A percentile compares a stretch with the other conserved stretches of the same genome.
phyloP scores from a whole-genome alignment of 2,113 vertebrate genomes.

The Leucopsar rothschildi region DNA sequence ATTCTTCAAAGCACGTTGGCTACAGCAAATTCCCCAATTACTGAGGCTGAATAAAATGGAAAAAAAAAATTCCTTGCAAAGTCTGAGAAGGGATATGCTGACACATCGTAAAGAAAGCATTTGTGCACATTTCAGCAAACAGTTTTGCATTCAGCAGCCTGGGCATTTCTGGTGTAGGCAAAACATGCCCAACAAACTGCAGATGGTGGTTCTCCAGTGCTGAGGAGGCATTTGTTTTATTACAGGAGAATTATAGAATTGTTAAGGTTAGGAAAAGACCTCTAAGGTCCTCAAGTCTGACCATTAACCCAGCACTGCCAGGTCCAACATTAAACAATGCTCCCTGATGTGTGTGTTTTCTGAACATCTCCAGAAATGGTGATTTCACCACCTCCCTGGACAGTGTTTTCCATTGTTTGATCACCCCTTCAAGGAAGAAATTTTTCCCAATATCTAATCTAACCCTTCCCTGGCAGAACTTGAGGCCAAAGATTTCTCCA shows the following conservation, averaged over 20 bases:
- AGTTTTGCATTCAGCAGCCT: background rate
- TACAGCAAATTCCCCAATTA: background rate
- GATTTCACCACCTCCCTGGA: background rate
- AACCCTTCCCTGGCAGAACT: background rate
- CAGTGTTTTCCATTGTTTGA: background rate
- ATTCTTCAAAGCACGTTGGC: accelerated
- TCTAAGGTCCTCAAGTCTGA: background rate
- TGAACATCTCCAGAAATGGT: background rate
- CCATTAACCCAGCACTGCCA: background rate
- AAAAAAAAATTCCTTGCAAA: background rate
- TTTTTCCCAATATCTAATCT: background rate
- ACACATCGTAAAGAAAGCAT: background rate
- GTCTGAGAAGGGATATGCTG: background rate
- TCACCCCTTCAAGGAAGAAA: background rate
- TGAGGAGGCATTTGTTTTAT: accelerated
- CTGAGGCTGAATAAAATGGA: background rate
- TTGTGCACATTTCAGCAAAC: background rate
- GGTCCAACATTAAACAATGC: background rate
- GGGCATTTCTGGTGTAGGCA: background rate
- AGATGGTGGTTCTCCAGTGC: background rate
- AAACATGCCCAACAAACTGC: background rate
- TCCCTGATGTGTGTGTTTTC: background rate
- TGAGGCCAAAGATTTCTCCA: background rate
- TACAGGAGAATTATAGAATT: background rate
- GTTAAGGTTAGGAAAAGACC: background rate